Evolutionary conservation across 2,797 vertebrate genomes (phyloP).

Genomic region (Dromococcyx pavoninus): DNA sequence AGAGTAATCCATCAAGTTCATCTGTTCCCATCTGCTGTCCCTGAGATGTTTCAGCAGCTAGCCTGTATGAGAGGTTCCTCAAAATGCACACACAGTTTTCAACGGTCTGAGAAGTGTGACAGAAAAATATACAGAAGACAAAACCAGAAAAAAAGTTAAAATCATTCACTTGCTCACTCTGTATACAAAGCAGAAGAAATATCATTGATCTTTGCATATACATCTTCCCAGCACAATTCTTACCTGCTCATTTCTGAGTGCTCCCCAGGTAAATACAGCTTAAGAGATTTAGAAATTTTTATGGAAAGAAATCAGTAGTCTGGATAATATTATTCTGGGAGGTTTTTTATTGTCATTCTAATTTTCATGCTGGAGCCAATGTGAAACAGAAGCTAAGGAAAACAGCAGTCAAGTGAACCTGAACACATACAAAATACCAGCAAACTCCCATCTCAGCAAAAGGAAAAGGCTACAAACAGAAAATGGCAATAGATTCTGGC

Average conservation of each 20-base stretch:
- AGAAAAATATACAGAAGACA: neutral
- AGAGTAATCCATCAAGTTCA: conserved; percentile 94
- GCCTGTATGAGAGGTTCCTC: conserved; percentile 97
- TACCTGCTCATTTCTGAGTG: neutral
- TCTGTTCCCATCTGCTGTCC: conserved; percentile 97
- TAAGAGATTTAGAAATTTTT: neutral
- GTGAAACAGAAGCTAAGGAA: neutral
- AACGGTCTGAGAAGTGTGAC: conserved; percentile 84
- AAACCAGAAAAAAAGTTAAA: neutral
- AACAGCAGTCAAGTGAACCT: neutral
- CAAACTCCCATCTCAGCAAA: neutral
- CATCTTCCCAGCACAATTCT: neutral
- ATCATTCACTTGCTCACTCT: neutral
- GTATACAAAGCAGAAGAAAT: neutral
- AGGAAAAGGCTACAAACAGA: neutral
- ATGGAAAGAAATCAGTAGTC: neutral
- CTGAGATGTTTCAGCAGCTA: conserved; percentile 98
- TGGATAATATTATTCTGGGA: neutral
- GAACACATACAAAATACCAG: neutral
- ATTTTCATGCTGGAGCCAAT: neutral
- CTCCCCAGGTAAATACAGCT: neutral
- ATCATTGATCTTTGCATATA: neutral
- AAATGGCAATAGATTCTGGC: neutral
- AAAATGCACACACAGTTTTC: conserved; percentile 99
- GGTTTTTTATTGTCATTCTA: neutral